phyloP scores from a whole-genome alignment of 2,888 invertebrate species.

The Melanargia galathea region DNA sequence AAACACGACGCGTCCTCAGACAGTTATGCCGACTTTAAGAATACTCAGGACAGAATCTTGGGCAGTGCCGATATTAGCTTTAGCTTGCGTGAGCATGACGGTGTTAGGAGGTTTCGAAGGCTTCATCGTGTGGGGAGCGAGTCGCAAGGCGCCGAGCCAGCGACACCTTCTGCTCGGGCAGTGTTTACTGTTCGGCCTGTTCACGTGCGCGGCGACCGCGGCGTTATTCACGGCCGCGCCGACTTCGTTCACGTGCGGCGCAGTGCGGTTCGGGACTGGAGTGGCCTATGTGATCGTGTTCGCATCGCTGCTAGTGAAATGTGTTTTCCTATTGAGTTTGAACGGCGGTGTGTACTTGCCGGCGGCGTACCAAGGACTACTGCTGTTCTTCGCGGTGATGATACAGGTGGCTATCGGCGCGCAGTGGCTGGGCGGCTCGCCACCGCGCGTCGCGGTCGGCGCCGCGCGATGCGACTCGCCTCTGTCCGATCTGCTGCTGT shows the following conservation, averaged over 20 bases:
- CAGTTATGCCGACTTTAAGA: constrained; percentile 52
- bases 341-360: constrained; percentile 96
- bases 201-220: constrained; percentile 90
- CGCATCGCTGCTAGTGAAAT: constrained; percentile 95
- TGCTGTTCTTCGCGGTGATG: constrained; percentile 94
- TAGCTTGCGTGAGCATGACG: constrained; percentile 92
- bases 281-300: constrained; percentile 93
- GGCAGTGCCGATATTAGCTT: constrained; percentile 94
- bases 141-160: constrained; percentile 90
- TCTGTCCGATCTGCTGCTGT: constrained; percentile 87
- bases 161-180: constrained; percentile 94
- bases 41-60: constrained; percentile 89
- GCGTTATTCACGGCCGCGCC: constrained; percentile 90
- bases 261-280: constrained; percentile 91
- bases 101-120: constrained; percentile 93
- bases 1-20: constrained; percentile 52
- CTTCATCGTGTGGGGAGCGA: constrained; percentile 91
- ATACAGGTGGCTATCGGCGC: constrained; percentile 93
- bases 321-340: constrained; percentile 95
- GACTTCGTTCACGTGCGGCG: constrained; percentile 90
- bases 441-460: constrained; percentile 78
- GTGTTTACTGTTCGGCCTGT: constrained; percentile 91
- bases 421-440: constrained; percentile 91
- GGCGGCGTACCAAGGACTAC: constrained; percentile 94
- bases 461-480: constrained; percentile 84